A percentile compares a stretch with the other conserved stretches of the same genome.
phyloP scores from a whole-genome alignment of 2,113 vertebrate genomes.

The Oryzias melastigma region DNA sequence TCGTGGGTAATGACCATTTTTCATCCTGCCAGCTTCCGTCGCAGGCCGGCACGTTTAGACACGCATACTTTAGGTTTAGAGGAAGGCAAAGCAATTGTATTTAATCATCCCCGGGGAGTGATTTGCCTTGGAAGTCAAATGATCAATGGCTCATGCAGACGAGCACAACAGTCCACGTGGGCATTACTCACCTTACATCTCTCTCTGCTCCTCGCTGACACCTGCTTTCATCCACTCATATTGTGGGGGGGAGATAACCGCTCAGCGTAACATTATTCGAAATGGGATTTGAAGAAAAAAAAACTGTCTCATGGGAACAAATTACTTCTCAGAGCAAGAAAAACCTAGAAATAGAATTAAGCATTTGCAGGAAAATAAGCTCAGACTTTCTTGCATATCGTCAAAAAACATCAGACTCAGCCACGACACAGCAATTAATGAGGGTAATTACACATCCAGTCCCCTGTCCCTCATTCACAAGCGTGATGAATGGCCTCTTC shows the following conservation, averaged over 20 bases:
- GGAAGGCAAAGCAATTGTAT: conserved; percentile 47
- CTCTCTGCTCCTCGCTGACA: conserved; percentile 27
- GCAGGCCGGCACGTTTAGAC: conserved; percentile 52
- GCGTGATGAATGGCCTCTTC: conserved; percentile 14
- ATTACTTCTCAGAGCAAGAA: neutral
- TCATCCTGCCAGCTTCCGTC: conserved; percentile 61
- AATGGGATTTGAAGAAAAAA: neutral
- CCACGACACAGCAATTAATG: conserved; percentile 32
- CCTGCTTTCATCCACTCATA: conserved; percentile 16
- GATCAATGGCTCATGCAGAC: conserved; percentile 42
- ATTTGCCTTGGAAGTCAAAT: conserved; percentile 51
- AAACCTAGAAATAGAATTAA: conserved; percentile 6
- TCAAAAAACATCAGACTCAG: conserved; percentile 20
- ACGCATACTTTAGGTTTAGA: conserved; percentile 46
- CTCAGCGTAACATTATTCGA: neutral
- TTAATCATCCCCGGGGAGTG: conserved; percentile 54
- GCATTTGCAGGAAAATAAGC: neutral
- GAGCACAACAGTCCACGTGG: conserved; percentile 19
- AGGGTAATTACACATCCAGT: conserved; percentile 22
- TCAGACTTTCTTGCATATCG: conserved; percentile 3
- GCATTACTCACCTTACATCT: conserved; percentile 27
- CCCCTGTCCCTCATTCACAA: neutral
- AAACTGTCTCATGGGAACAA: neutral
- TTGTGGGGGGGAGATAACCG: conserved; percentile 21
- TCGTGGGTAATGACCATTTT: conserved; percentile 60